Evolutionary conservation across 2,888 invertebrate species (phyloP), one percentile per base, ranked within the genome.

Genomic region (Tubulanus polymorphus): DNA sequence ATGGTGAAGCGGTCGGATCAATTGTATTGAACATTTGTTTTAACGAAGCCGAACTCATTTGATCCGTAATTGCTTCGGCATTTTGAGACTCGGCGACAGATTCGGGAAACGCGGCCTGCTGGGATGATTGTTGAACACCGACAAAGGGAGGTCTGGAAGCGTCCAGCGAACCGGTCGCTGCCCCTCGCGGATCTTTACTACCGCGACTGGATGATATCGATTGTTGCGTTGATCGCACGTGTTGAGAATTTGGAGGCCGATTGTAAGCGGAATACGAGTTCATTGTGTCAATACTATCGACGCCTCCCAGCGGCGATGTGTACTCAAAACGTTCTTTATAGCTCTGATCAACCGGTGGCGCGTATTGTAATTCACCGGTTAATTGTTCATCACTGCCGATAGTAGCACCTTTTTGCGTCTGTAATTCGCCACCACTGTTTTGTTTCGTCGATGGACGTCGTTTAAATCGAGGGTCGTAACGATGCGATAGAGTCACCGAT

Each of bases 1-100:
- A 79, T 20, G 79, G 79, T 25, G 79, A 79, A 2, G 79, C 79
- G 18, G 79, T 79, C 0, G 79, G 79, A 59, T 79, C 79, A 53
- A 77, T 76, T n/a, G 76, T 75, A 64, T 78, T 77, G 64, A 79
- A 79, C 55, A 76, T 68, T 52, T 76, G 76, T 61, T 76, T 78
- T 25, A 78, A 61, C 28, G 70, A 65, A 50, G 65, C 65, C 51
- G 69, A 66, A 41, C 15, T 41, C 23, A 20, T 18, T 41, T 41
- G 41, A 8, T 41, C 35, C n/a, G n/a, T n/a, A n/a, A n/a, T n/a
- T n/a, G n/a, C n/a, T n/a, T n/a, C n/a, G n/a, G n/a, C n/a, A n/a
- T n/a, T n/a, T n/a, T n/a, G n/a, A n/a, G n/a, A n/a, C n/a, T n/a
- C n/a, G n/a, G n/a, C n/a, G n/a, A n/a, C n/a, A n/a, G n/a, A n/a